Base-by-base conservation (phyloP, 2,797 vertebrate genomes). In the Chloroceryle amazona region DNA sequence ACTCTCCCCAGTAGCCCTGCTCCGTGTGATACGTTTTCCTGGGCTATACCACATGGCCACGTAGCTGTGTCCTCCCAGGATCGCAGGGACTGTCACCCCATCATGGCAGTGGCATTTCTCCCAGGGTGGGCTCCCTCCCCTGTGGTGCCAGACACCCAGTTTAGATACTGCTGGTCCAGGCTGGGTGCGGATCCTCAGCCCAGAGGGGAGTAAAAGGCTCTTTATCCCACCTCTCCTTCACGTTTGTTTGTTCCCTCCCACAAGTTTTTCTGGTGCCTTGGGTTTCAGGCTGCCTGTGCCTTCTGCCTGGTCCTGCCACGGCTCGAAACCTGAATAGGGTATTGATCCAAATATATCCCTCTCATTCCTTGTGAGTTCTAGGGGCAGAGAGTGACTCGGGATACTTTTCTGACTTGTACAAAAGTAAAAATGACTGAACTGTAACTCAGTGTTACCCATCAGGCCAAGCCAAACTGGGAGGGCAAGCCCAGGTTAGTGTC, bases 241-340 rank as follows among this genome's bases (percentile, higher is more conserved):
- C 12, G 92, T 76, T 94, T 91, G 75, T 95, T 88, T 74, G 92
- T 90, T 90, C 67, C 83, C 71, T 96, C 82, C 93, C 88, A 61
- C 86, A 65, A 47, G 87, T 72, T 94, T 95, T 96, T 93, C 93
- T 8, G 7, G 73, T 89, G 90, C 95, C 17, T 63, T 15, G 60
- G 90, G 52, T 94, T 97, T 92, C 67, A 8, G 7, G 0, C 82
- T 55, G 78, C 81, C 39, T 6, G 22, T 26, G 35, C 92, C 88
- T 92, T 91, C 91, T 95, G 89, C 89, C 44, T 33, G 78, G 55
- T 25, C 42, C 10, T 58, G 65, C 47, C 42, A 28, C 6, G 0
- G 46, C 5, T 81, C 72, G 51, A 58, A 93, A 78, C 49, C 82
- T 97, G 93, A 97, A 96, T 91, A 42, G 62, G 31, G 61, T n/a